Percentiles rank a stretch among this genome's conserved stretches.
phyloP scores from a whole-genome alignment of 2,888 invertebrate species.

The Sinohyriopsis cumingii region DNA sequence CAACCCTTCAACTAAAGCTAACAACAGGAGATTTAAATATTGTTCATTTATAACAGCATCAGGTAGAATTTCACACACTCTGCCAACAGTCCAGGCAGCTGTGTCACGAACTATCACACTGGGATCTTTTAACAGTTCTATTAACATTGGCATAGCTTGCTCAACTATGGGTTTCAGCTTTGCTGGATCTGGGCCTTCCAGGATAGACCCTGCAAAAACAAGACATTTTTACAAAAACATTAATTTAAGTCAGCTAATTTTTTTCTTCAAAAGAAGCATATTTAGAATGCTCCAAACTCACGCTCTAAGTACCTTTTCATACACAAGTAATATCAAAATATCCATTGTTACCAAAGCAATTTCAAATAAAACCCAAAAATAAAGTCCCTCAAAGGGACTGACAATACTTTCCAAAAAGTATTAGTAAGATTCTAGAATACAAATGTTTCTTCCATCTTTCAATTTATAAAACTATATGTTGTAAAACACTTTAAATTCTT shows the following conservation, averaged over 20 bases:
- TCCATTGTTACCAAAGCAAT: too few relatives aligned
- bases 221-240: constrained; percentile 1
- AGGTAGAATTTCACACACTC: constrained; percentile 97
- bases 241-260: too few relatives aligned
- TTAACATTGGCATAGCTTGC: constrained; percentile 96
- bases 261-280: too few relatives aligned
- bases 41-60: constrained; percentile 91
- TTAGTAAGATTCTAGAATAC: too few relatives aligned
- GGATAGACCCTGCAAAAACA: constrained; percentile 77
- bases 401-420: too few relatives aligned
- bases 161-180: constrained; percentile 94
- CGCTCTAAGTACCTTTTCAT: too few relatives aligned
- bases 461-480: too few relatives aligned
- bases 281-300: background rate
- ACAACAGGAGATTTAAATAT: constrained; percentile 82
- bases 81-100: constrained; percentile 97
- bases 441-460: too few relatives aligned
- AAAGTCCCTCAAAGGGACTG: too few relatives aligned
- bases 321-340: too few relatives aligned
- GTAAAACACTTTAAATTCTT: too few relatives aligned
- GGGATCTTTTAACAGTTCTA: constrained; percentile 93
- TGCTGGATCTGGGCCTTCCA: constrained; percentile 90
- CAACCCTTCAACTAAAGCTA: constrained; percentile 79
- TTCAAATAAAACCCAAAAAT: too few relatives aligned
- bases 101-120: constrained; percentile 97